These are phyloP conservation scores for Yponomeuta evonymella DNA, from an alignment of 2,888 invertebrate species.

Conservation along the genomic window DNA sequence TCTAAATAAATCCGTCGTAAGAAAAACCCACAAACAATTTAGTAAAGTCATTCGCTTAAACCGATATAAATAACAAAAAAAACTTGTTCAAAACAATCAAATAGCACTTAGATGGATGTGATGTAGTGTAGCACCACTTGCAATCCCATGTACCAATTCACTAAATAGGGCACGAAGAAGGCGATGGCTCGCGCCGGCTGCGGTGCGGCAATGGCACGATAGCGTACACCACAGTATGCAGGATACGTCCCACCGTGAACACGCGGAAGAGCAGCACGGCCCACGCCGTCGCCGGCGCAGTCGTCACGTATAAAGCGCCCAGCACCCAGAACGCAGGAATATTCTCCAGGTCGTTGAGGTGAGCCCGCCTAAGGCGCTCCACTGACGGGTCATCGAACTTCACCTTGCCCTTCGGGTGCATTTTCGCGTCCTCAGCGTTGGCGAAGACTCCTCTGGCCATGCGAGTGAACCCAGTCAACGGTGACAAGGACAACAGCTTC, in stretches of 20 bases:
- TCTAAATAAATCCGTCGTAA: too few species aligned
- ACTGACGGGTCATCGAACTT: constrained; percentile 51
- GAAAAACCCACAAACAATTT: not conserved
- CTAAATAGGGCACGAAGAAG: constrained; percentile 39
- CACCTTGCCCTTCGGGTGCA: constrained; percentile 40
- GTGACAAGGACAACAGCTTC: constrained; percentile 15
- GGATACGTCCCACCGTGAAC: constrained; percentile 72
- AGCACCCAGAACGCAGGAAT: constrained; percentile 79
- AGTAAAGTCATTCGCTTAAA: not conserved
- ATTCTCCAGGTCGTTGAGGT: constrained; percentile 84
- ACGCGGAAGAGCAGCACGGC: constrained; percentile 60
- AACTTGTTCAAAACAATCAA: not conserved
- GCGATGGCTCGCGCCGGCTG: constrained; percentile 70
- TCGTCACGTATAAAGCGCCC: constrained; percentile 77
- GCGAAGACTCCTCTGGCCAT: constrained; percentile 20
- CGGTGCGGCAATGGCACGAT: constrained; percentile 78
- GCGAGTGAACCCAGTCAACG: constrained; percentile 13
- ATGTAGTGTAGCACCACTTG: constrained; percentile 44
- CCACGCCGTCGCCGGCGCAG: constrained; percentile 64
- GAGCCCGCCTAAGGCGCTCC: constrained; percentile 71
- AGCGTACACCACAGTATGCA: constrained; percentile 81
- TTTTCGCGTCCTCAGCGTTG: constrained; percentile 21
- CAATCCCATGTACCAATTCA: constrained; percentile 53
- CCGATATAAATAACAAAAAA: not conserved
- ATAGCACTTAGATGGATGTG: constrained; percentile 19